Evolutionary conservation across 2,888 invertebrate genomes (phyloP), one percentile per base, ranked within the genome.

Genomic region (Dicyrtoma fusca): DNA sequence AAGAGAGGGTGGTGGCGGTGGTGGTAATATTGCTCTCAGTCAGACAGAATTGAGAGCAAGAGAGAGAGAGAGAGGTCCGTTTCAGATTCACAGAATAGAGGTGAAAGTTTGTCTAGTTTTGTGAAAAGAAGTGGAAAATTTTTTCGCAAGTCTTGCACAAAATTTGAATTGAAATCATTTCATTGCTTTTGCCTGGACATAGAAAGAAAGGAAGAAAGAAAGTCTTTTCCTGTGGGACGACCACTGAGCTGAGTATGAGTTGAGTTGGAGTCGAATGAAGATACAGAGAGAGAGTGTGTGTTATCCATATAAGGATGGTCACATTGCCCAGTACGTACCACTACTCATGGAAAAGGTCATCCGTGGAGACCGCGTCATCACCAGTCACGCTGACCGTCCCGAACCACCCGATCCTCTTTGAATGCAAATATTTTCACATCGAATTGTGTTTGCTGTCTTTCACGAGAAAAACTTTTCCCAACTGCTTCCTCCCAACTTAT

Each of bases 361-460:
- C 71, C 71, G 47, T 57, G 59, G 64, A 69, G 74, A 71, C 71
- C 69, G 51, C 63, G 44, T 19, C 65, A 55, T 61, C 53, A 57
- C 42, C 34, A 61, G 17, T 64, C 71, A 45, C 14, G 34, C 34
- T 34, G 34, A 34, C 23, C 49, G 23, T 45, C 55, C 61, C 61
- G 49, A 62, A 68, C 61, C 59, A 72, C 66, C 69, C 45, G 44
- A 75, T 73, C 71, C 75, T 75, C 73, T 75, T 70, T 73, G 69
- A 75, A 75, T 75, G 75, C 75, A 75, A 75, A 75, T 75, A 75
- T 75, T 74, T 72, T 72, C 74, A 74, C 74, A 69, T 74, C 65
- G 72, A 74, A 74, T 74, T 69, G 69, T 72, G 65, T 72, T 72
- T 74, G 72, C 65, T 72, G 69, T 71, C 74, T 69, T 62, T 74